A percentile compares a stretch with the other conserved stretches of the same genome.
These are phyloP conservation scores for Acrobasis suavella DNA, from an alignment of 2,888 invertebrate genomes.

Conservation along the genomic window DNA sequence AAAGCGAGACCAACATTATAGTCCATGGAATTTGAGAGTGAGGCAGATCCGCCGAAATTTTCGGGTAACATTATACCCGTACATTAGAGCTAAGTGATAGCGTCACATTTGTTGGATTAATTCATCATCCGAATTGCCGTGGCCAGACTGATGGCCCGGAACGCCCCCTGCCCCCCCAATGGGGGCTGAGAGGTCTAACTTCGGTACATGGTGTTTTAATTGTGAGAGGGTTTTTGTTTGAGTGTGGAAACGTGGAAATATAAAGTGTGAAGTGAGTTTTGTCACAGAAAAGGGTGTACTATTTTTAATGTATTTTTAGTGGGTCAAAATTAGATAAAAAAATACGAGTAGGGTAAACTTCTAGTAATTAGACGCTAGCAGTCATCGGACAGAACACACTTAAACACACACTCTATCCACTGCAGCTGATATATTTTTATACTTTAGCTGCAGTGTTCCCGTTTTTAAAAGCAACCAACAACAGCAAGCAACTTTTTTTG, in stretches of 20 bases:
- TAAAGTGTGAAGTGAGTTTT: background rate
- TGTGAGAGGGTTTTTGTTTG: constrained; percentile 40
- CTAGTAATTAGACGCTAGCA: too few relatives aligned
- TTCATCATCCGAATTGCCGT: constrained; percentile 83
- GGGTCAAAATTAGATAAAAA: too few relatives aligned
- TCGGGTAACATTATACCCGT: constrained; percentile 80
- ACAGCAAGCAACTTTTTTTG: too few relatives aligned
- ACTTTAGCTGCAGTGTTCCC: too few relatives aligned
- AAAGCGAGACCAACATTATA: constrained; percentile 50
- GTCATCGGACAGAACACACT: too few relatives aligned
- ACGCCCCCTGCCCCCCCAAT: constrained; percentile 50
- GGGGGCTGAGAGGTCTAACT: constrained; percentile 50
- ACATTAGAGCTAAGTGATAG: constrained; percentile 83
- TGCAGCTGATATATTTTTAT: too few relatives aligned
- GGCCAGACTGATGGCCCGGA: constrained; percentile 81
- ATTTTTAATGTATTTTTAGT: background rate
- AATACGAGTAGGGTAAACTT: too few relatives aligned
- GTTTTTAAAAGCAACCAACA: too few relatives aligned
- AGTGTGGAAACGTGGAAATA: constrained; percentile 20
- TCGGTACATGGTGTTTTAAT: constrained; percentile 67
- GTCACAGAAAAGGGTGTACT: background rate
- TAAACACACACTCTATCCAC: too few relatives aligned
- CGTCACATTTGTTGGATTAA: constrained; percentile 83
- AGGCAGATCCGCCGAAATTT: constrained; percentile 60
- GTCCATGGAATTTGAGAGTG: constrained; percentile 58